Conservation (phyloP, 2,888 invertebrate species). For the Thymelicus sylvestris region DNA sequence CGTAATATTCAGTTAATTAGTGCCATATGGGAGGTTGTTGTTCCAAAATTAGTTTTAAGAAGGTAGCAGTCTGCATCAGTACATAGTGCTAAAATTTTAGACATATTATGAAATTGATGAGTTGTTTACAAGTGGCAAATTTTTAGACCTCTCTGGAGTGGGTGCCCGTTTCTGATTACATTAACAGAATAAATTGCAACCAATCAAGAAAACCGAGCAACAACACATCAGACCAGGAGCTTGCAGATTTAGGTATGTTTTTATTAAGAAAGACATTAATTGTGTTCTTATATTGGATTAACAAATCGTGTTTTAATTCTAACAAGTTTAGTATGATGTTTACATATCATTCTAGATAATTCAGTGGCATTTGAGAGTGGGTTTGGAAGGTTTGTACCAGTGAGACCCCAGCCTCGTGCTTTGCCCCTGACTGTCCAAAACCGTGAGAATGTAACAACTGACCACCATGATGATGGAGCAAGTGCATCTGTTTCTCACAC, state of each 20-base stretch:
- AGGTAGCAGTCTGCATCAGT: slow-evolving; percentile 54
- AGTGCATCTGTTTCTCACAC: slow-evolving; percentile 68
- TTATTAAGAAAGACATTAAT: neutral
- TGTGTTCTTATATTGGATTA: slow-evolving; percentile 7
- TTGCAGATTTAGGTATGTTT: slow-evolving; percentile 76
- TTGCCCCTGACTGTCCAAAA: slow-evolving; percentile 76
- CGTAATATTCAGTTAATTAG: slow-evolving; percentile 35
- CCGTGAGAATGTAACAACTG: slow-evolving; percentile 67
- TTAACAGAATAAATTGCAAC: slow-evolving; percentile 75
- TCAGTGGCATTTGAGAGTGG: slow-evolving; percentile 77
- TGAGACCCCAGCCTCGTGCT: slow-evolving; percentile 78
- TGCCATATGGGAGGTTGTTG: slow-evolving; percentile 78
- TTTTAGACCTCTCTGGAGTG: slow-evolving; percentile 81
- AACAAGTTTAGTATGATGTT: slow-evolving; percentile 25
- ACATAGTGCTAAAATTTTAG: slow-evolving; percentile 21
- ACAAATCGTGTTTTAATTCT: slow-evolving; percentile 13
- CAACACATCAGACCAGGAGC: slow-evolving; percentile 78
- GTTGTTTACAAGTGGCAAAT: slow-evolving; percentile 40
- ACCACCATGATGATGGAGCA: slow-evolving; percentile 72
- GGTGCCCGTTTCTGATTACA: slow-evolving; percentile 82
- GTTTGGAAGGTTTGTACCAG: slow-evolving; percentile 80
- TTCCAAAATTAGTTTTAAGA: slow-evolving; percentile 75
- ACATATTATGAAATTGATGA: slow-evolving; percentile 33
- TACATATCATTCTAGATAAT: slow-evolving; percentile 65
- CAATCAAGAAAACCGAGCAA: slow-evolving; percentile 79